Base-by-base conservation (phyloP, 2,888 invertebrate species). In the Drosophila nr. fundita region DNA sequence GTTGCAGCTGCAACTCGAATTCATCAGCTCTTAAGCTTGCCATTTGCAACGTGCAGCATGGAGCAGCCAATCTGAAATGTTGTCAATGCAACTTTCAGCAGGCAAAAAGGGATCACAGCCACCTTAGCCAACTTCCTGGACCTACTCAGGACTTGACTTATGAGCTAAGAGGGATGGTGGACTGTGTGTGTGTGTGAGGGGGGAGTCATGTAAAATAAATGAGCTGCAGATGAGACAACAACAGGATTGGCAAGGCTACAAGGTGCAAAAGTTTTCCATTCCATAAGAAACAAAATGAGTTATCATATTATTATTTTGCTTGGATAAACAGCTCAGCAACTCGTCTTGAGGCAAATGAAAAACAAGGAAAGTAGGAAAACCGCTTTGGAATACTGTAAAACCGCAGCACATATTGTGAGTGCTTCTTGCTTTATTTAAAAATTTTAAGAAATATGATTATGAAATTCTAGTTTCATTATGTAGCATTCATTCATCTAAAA, bases 1-100 rank as follows among this genome's bases (percentile, higher is more conserved):
- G 68, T 15, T 49, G 68, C 68, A 68, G 68, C 58, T 74, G 64
- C 78, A 73, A 68, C 66, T 72, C 45, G 42, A 58, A 62, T 77
- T 61, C 64, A 48, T 38, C 60, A 73, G 71, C 77, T 78, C 78
- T 77, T 78, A 78, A 77, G 77, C 77, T 77, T 78, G 73, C 80
- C 77, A 73, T 80, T 78, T 80, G 80, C 83, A 82, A 64, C 65
- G 80, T 83, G 79, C 79, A 69, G 57, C 73, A 68, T 61, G 55
- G 67, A 60, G 30, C 61, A 53, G 30, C 29, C 77, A 68, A 73
- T 65, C 69, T 59, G 63, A 48, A 65, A 66, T 77, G 75, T 69
- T 74, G 77, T 70, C 79, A 78, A 78, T 77, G 65, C 52, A 50
- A 63, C 65, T 63, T 60, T 63, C 75, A 53, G 36, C 62, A 32